Base-by-base conservation (phyloP, 2,113 vertebrate species). In the Chaetodon trifascialis region DNA sequence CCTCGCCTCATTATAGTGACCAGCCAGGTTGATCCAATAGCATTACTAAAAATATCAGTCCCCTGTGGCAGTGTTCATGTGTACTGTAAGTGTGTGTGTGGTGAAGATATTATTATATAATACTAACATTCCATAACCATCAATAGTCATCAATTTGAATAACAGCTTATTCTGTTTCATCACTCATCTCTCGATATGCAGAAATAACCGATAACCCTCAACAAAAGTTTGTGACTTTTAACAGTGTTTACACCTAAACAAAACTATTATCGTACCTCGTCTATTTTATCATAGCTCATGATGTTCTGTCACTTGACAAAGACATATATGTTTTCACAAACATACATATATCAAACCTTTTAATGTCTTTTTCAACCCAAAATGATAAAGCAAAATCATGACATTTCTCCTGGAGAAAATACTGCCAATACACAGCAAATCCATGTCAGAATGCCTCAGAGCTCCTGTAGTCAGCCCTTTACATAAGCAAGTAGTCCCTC, bases 1-100 rank as follows among this genome's bases (percentile, higher is more conserved):
- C 89, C 91, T 66, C 19, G 60, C 71, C 87, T 86, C 82, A 86
- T 91, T 89, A 91, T 73, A 55, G 74, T 11, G 67, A 40, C 64
- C 79, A 80, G 82, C 66, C 79, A 81, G 72, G 80, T 76, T 80
- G 67, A 84, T 86, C 55, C 47, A 87, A 80, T 62, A 65, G 72
- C 70, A 83, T 40, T 59, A 79, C 87, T 76, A 81, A 85, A 85
- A 83, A 83, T 80, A 89, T 79, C 70, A 87, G 42, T 67, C 77
- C 74, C 67, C 30, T 9, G 25, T 68, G 49, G 40, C 21, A 0
- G 17, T 17, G 55, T 71, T 11, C 64, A n/a, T 11, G 17, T 72
- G 58, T 30, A 30, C 30, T 12, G n/a, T 7, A 14, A 23, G 10
- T n/a, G 51, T n/a, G n/a, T 42, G 65, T 64, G 9, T 40, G 38